Conservation (phyloP, 2,113 vertebrate species). For the Epinephelus fuscoguttatus region DNA sequence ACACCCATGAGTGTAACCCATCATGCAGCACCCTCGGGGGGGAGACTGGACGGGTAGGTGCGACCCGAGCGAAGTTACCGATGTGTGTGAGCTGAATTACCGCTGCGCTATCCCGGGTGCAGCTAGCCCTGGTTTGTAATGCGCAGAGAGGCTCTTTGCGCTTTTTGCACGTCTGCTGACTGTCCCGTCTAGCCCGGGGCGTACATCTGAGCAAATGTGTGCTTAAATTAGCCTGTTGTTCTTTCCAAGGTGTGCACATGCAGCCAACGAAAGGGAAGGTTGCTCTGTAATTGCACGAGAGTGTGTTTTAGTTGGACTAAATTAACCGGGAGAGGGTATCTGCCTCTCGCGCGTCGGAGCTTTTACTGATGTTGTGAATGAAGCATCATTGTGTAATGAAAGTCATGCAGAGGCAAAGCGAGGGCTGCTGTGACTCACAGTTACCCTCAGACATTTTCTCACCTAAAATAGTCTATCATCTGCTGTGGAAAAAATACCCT, state of each 20-base stretch:
- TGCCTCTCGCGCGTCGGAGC: slow-evolving; percentile 37
- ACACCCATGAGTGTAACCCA: not conserved
- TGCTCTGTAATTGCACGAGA: not conserved
- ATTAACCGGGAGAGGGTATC: not conserved
- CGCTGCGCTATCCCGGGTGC: slow-evolving; percentile 50
- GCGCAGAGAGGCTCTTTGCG: slow-evolving; percentile 47
- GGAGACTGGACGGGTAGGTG: not conserved
- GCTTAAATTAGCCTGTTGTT: not conserved
- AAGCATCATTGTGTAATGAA: slow-evolving; percentile 75
- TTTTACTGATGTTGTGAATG: slow-evolving; percentile 65
- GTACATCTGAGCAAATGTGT: slow-evolving; percentile 19
- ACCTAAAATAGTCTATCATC: not conserved
- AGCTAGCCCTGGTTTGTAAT: slow-evolving; percentile 8
- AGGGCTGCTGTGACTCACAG: slow-evolving; percentile 43
- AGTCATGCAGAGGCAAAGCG: slow-evolving; percentile 60
- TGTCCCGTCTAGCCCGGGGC: slow-evolving; percentile 62
- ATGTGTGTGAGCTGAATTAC: slow-evolving; percentile 34
- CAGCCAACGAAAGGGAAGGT: not conserved
- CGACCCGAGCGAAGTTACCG: slow-evolving; percentile 22
- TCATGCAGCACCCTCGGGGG: not conserved
- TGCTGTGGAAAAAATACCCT: not conserved
- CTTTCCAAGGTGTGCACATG: not conserved
- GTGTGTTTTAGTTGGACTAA: slow-evolving; percentile 3
- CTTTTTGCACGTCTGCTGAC: slow-evolving; percentile 24
- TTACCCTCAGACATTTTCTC: not conserved